These are phyloP conservation scores for Heliconius congener DNA, from an alignment of 1,140 invertebrate genomes.

Conservation along the genomic window DNA sequence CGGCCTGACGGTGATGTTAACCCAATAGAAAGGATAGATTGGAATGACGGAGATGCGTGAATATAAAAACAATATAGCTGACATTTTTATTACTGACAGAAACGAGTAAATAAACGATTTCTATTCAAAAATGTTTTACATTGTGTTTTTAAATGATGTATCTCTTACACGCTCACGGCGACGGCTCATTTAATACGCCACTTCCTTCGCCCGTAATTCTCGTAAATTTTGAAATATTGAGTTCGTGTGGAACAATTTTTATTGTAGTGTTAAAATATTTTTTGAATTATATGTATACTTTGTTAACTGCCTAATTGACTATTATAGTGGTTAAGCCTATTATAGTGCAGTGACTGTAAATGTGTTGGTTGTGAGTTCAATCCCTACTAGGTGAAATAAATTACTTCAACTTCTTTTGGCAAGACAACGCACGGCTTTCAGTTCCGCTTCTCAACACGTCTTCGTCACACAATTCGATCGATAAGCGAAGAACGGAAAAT, in stretches of 20 bases:
- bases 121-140: conserved; percentile 1
- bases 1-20: too few species aligned
- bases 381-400: too few species aligned
- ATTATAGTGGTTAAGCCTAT: not conserved
- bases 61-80: not conserved
- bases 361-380: too few species aligned
- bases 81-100: not conserved
- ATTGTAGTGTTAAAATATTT: not conserved
- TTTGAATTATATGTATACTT: not conserved
- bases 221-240: not conserved
- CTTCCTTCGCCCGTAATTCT: conserved; percentile 5
- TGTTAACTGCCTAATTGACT: not conserved
- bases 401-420: too few species aligned
- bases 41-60: not conserved
- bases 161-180: not conserved
- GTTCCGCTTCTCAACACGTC: too few species aligned
- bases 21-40: not conserved
- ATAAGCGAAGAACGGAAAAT: too few species aligned
- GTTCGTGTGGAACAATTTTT: not conserved
- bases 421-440: too few species aligned
- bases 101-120: not conserved
- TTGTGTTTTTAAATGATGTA: conserved; percentile 10
- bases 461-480: too few species aligned
- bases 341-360: too few species aligned
- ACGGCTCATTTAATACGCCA: conserved; percentile 12